Evolutionary conservation across 2,113 vertebrate genomes (phyloP).

Genomic region (Camelus dromedarius): DNA sequence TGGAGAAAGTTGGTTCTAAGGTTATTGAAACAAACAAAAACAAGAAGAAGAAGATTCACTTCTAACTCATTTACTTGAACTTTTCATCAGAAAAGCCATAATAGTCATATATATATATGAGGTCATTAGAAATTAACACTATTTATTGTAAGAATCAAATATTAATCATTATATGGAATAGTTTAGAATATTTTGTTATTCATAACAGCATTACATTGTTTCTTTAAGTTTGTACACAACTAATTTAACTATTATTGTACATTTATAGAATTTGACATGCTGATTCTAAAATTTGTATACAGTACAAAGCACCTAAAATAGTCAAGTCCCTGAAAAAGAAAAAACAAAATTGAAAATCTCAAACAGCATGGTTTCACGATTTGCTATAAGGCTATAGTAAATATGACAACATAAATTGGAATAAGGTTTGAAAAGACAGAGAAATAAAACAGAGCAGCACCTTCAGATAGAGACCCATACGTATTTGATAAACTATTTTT

Average conservation of each 20-base stretch:
- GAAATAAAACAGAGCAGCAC: background rate
- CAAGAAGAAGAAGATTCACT: background rate
- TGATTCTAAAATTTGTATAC: background rate
- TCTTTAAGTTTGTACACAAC: background rate
- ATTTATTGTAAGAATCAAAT: background rate
- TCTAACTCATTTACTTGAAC: background rate
- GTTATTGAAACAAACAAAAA: background rate
- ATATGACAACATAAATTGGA: background rate
- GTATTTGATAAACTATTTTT: background rate
- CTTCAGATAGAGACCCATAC: background rate
- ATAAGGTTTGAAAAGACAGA: background rate
- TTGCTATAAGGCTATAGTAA: background rate
- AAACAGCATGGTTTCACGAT: background rate
- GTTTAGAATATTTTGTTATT: slow-evolving; percentile 7
- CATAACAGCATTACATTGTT: background rate
- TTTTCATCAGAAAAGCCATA: background rate
- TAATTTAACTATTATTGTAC: background rate
- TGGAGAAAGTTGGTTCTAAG: background rate
- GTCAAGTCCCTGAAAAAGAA: background rate
- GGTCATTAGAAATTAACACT: background rate
- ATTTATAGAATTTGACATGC: background rate
- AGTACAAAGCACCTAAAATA: background rate
- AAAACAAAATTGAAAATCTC: background rate
- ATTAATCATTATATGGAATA: background rate
- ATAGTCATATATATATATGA: background rate